Percentiles rank a stretch among this genome's conserved stretches.
These are phyloP conservation scores for Nyctibius grandis DNA, from an alignment of 2,797 vertebrate species.

Conservation along the genomic window DNA sequence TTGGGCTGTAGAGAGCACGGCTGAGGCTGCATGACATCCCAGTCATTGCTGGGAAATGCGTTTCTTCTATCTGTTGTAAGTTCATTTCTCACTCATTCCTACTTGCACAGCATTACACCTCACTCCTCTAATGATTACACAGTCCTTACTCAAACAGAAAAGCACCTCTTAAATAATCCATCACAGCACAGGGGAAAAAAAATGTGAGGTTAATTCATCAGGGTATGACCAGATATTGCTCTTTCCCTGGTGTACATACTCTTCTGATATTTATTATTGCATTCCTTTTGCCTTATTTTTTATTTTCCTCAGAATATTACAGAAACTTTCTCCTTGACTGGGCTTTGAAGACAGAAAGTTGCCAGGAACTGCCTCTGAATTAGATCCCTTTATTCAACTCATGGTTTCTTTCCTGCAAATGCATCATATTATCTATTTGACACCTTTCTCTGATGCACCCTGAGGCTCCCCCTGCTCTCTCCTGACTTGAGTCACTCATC, in stretches of 20 bases:
- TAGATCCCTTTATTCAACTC: not conserved
- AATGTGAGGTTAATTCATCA: not conserved
- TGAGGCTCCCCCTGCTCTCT: not conserved
- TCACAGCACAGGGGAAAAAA: not conserved
- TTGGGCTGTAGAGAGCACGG: not conserved
- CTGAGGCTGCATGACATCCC: not conserved
- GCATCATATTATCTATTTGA: not conserved
- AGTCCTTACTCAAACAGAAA: not conserved
- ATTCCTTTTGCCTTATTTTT: not conserved
- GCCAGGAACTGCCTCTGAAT: not conserved
- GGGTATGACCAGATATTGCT: not conserved
- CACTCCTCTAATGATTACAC: not conserved
- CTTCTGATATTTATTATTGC: not conserved
- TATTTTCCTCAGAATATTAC: not conserved
- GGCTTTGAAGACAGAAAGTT: not conserved
- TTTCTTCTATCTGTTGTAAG: not conserved
- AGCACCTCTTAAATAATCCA: not conserved
- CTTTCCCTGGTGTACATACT: not conserved
- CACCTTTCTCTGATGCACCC: not conserved
- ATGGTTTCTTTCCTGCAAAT: not conserved
- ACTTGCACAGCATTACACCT: not conserved
- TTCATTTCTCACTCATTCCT: not conserved
- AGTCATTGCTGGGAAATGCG: not conserved
- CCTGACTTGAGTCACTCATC: not conserved
- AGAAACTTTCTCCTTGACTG: not conserved